Percentiles rank a stretch among this genome's conserved stretches.
Evolutionary conservation across 2,888 invertebrate genomes (phyloP).

Genomic region (Ochlodes sylvanus): DNA sequence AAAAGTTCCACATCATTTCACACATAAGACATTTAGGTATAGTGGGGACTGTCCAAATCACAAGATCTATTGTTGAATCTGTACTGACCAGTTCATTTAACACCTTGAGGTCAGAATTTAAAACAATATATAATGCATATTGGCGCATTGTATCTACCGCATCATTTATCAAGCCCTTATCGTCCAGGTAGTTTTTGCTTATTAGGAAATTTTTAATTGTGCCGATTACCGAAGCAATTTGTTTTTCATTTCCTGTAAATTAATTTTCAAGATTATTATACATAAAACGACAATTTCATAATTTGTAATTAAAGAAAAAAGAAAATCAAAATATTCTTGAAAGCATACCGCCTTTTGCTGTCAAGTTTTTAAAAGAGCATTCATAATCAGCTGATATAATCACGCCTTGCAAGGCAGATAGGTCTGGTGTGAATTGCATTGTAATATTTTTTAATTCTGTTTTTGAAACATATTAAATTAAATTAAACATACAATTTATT

Average conservation of each 20-base stretch:
- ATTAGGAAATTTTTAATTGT: constrained; percentile 58
- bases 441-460: constrained; percentile 14
- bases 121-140: constrained; percentile 67
- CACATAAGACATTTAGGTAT: constrained; percentile 70
- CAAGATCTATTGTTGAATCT: constrained; percentile 61
- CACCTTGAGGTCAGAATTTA: constrained; percentile 67
- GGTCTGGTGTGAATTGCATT: constrained; percentile 70
- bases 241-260: constrained; percentile 73
- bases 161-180: constrained; percentile 51
- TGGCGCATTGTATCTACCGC: constrained; percentile 54
- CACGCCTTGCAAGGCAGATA: constrained; percentile 71
- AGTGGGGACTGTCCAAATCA: constrained; percentile 70
- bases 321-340: neutral
- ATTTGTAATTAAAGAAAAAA: too few species aligned
- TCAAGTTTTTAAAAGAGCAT: constrained; percentile 62
- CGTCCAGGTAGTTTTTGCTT: constrained; percentile 57
- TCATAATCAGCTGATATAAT: constrained; percentile 68
- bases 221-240: constrained; percentile 59
- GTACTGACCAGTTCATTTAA: constrained; percentile 63
- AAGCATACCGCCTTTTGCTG: constrained; percentile 68
- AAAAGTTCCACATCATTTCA: constrained; percentile 70
- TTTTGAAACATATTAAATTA: too few species aligned
- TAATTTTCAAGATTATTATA: constrained; percentile 22
- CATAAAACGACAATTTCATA: too few species aligned
- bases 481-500: too few species aligned